phyloP scores from a whole-genome alignment of 2,797 vertebrate species.

The Salmo trutta region DNA sequence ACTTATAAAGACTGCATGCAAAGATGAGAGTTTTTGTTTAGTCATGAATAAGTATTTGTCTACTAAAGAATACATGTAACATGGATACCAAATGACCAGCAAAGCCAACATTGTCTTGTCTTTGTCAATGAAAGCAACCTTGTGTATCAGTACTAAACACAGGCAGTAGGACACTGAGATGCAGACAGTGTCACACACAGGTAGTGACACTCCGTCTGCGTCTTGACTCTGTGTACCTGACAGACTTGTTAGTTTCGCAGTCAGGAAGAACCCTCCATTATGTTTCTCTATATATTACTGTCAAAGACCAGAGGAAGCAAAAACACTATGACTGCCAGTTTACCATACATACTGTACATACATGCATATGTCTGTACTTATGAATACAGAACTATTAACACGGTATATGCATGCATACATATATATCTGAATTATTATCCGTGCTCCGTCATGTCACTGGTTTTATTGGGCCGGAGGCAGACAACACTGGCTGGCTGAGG shows the following conservation, averaged over 20 bases:
- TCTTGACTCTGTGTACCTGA: neutral
- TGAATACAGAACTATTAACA: neutral
- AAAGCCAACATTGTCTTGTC: too few species aligned
- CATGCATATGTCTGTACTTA: neutral
- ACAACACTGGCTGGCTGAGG: neutral
- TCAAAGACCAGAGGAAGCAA: neutral
- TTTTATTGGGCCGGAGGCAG: slow-evolving; percentile 1
- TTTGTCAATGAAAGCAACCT: too few species aligned
- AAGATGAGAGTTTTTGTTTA: too few species aligned
- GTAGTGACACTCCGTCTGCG: neutral
- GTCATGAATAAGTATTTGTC: neutral
- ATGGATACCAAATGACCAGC: neutral
- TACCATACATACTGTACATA: neutral
- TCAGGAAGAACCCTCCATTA: neutral
- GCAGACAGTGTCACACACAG: too few species aligned
- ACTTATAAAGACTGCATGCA: neutral
- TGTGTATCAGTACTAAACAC: too few species aligned
- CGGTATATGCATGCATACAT: neutral
- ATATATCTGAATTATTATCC: neutral
- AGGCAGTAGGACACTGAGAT: too few species aligned
- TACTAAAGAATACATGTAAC: neutral
- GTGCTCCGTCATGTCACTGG: neutral
- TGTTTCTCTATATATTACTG: neutral
- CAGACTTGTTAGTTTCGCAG: neutral
- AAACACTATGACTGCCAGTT: neutral